phyloP scores from a whole-genome alignment of 2,113 vertebrate species.

The Callopanchax toddi region DNA sequence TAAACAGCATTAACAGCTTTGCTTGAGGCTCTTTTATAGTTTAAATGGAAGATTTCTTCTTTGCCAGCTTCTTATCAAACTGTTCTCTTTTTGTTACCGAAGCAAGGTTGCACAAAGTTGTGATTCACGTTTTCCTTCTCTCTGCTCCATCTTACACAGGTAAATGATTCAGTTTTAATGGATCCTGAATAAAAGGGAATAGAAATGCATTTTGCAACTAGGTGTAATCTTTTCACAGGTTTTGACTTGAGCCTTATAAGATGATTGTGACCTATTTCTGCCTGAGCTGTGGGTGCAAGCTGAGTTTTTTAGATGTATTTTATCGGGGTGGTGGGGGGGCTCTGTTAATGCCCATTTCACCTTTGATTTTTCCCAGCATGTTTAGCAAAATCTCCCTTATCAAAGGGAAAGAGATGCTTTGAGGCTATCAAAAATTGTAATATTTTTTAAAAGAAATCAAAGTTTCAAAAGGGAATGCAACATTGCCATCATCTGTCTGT shows the following conservation, averaged over 20 bases:
- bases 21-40: background rate
- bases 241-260: slow-evolving; percentile 26
- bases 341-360: slow-evolving; percentile 26
- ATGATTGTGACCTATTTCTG: slow-evolving; percentile 49
- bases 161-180: slow-evolving; percentile 10
- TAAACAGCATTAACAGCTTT: background rate
- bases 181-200: background rate
- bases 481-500: slow-evolving; percentile 71
- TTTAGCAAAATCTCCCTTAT: slow-evolving; percentile 10
- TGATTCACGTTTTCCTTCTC: background rate
- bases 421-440: slow-evolving; percentile 10
- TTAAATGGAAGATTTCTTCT: background rate
- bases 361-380: slow-evolving; percentile 14
- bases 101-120: background rate
- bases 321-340: background rate
- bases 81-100: background rate
- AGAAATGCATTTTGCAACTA: background rate
- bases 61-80: background rate
- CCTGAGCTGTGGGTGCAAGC: slow-evolving; percentile 22
- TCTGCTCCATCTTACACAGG: background rate
- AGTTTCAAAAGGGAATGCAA: slow-evolving; percentile 66
- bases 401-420: slow-evolving; percentile 27
- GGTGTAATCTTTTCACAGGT: slow-evolving; percentile 26
- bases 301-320: too few relatives aligned
- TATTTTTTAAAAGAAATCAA: background rate